These are phyloP conservation scores for Bicyclus anynana DNA, from an alignment of 1,140 invertebrate genomes.

Conservation along the genomic window DNA sequence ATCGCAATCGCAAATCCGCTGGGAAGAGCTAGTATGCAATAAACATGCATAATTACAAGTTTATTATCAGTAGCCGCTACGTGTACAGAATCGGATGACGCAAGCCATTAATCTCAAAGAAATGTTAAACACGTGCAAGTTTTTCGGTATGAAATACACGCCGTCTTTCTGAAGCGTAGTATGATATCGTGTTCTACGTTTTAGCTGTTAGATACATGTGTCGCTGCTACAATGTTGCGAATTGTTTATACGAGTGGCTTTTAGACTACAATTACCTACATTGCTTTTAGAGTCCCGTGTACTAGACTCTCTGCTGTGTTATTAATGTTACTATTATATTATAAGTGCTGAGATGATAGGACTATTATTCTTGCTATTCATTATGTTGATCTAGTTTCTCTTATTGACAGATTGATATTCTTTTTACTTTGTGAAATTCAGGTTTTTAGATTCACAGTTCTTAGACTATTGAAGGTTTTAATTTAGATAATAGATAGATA, in stretches of 20 bases:
- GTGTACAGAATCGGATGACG: constrained; percentile 9
- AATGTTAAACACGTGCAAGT: constrained; percentile 16
- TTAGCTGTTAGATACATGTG: not conserved
- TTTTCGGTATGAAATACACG: constrained; percentile 11
- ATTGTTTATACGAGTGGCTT: not conserved
- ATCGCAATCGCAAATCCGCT: not conserved
- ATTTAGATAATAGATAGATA: no score
- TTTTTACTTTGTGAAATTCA: no score
- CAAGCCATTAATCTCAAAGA: constrained; percentile 13
- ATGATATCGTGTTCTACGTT: constrained; percentile 10
- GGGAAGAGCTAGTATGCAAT: not conserved
- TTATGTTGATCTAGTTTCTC: no score
- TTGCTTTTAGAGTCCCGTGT: not conserved
- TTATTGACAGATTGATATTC: no score
- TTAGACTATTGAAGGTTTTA: no score
- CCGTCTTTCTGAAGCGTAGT: constrained; percentile 1
- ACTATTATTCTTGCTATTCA: no score
- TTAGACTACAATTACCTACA: not conserved
- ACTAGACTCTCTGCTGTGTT: no score
- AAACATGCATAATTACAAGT: not conserved
- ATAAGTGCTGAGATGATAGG: no score
- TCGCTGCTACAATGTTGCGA: not conserved
- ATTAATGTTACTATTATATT: no score
- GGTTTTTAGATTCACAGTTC: no score
- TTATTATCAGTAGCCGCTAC: constrained; percentile 8